Evolutionary conservation across 2,113 vertebrate species (phyloP).

Genomic region (Pterocles orientalis): DNA sequence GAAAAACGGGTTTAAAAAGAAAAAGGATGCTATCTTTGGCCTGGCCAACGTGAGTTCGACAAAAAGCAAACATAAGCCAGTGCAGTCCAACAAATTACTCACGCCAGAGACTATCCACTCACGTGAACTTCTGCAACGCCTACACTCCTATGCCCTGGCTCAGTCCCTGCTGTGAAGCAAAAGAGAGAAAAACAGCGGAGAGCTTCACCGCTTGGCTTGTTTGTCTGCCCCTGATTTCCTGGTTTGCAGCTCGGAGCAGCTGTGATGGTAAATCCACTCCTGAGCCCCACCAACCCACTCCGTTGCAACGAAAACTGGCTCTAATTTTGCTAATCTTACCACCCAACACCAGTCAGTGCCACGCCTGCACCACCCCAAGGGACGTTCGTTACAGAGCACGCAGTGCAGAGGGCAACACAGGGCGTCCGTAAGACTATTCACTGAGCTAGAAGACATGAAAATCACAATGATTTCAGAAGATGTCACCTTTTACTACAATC

Average conservation of each 20-base stretch:
- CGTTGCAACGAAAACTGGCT: not conserved
- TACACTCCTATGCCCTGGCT: conserved; percentile 4
- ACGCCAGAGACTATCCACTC: conserved; percentile 28
- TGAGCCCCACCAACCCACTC: not conserved
- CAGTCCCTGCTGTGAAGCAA: not conserved
- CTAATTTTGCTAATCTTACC: not conserved
- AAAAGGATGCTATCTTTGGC: conserved; percentile 53
- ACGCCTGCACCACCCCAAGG: not conserved
- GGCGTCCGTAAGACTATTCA: not conserved
- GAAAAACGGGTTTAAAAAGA: conserved; percentile 39
- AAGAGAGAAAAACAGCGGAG: conserved; percentile 19
- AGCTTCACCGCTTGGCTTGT: not conserved
- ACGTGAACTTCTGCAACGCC: conserved; percentile 41
- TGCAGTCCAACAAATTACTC: conserved; percentile 36
- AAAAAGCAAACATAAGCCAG: conserved; percentile 24
- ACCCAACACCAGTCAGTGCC: not conserved
- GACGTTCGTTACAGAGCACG: not conserved
- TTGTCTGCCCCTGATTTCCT: not conserved
- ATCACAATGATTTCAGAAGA: not conserved
- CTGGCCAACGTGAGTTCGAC: not conserved
- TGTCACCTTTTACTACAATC: not conserved
- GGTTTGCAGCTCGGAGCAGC: conserved; percentile 18
- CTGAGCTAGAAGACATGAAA: not conserved
- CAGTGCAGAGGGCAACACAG: accelerated
- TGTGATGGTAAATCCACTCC: not conserved